Evolutionary conservation across 2,888 invertebrate genomes (phyloP), one percentile per base, ranked within the genome.

Genomic region (Eulithis prunata): DNA sequence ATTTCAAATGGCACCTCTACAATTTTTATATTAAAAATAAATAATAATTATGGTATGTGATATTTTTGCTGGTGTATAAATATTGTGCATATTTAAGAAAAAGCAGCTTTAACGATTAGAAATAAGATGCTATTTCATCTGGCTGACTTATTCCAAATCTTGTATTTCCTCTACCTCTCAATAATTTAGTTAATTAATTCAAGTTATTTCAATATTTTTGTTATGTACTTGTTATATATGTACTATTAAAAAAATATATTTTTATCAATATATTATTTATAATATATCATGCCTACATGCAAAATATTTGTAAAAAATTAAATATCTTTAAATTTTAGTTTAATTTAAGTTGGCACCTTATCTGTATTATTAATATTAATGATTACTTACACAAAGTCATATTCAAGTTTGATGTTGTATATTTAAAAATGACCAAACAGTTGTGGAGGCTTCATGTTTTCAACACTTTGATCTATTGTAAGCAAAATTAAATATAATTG

Each of bases 61-160:
- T 89, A 89, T 86, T 83, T 70, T 85, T 84, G 87, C 87, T 80
- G 86, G 86, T 88, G 86, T 89, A 78, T 76, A 77, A 72, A 85
- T 85, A 85, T 80, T 86, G 87, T 87, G 85, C 81, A 77, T 83
- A 79, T 76, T 79, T 78, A 76, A 80, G 70, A 82, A 85, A 82
- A 71, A 76, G 81, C 83, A 88, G 87, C 85, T 88, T 87, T 89
- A 89, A 87, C 71, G 71, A 76, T 78, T 86, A 85, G 82, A 73
- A 71, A 66, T 86, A 87, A 86, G 58, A 62, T 49, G 84, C 79
- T 70, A 71, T 75, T 77, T 66, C 45, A 64, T 67, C 68, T 55
- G 49, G 32, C 52, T 51, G 43, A 53, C 53, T 38, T 32, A 52
- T 52, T 52, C 11, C 7, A 14, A 14, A 14, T 14, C 38, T 54